Evolutionary conservation across 2,888 invertebrate genomes (phyloP).

Genomic region (Lithophane semibrunnea): DNA sequence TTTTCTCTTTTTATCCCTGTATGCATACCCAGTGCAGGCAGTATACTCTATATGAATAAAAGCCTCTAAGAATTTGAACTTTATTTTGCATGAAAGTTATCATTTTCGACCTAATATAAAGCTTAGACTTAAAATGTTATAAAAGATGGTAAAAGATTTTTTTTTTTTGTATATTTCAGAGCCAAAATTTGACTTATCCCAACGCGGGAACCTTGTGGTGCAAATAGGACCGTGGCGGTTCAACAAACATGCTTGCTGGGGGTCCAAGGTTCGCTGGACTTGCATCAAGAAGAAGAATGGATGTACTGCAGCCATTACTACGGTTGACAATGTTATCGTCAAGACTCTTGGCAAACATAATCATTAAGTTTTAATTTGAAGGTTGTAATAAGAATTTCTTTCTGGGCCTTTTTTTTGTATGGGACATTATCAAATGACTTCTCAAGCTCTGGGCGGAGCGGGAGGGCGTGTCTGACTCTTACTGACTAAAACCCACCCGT

Average conservation of each 20-base stretch:
- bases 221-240: conserved; percentile 88
- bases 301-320: conserved; percentile 86
- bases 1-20: not conserved
- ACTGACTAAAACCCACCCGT: too few species aligned
- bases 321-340: conserved; percentile 85
- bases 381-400: not conserved
- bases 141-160: conserved; percentile 14
- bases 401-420: too few species aligned
- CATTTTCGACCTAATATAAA: not conserved
- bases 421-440: too few species aligned
- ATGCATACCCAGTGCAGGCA: not conserved
- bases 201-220: conserved; percentile 86
- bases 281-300: conserved; percentile 88
- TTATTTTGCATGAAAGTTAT: conserved; percentile 16
- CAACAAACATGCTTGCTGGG: conserved; percentile 87
- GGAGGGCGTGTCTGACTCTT: too few species aligned
- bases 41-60: not conserved
- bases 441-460: too few species aligned
- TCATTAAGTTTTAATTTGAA: conserved; percentile 71
- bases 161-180: conserved; percentile 71
- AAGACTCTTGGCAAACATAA: conserved; percentile 87
- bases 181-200: conserved; percentile 85
- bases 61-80: not conserved
- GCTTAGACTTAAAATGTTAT: not conserved
- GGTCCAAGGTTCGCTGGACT: conserved; percentile 86